Evolutionary conservation across 2,888 invertebrate species (phyloP), one percentile per base, ranked within the genome.

Genomic region (Galeruca laticollis): DNA sequence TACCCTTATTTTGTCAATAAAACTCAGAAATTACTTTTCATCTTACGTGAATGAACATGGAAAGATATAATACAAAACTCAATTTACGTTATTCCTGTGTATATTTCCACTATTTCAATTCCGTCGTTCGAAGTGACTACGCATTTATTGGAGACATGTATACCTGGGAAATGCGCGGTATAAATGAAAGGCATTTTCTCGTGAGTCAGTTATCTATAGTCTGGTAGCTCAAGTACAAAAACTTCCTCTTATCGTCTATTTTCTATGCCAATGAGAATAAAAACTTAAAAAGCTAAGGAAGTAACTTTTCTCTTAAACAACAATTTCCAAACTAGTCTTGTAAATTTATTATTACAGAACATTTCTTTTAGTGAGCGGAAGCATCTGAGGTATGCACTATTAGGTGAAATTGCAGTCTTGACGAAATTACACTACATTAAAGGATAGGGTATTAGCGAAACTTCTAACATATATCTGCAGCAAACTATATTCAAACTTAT

Each of bases 71-170:
- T 40, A 13, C 6, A 5, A 40, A n/a, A 40, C 40, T 40, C 40
- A 40, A 40, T 40, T 40, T 40, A 5, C 40, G 4, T 40, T n/a
- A 13, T n/a, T n/a, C n/a, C 13, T 47, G 18, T 47, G 10, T 15
- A 47, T 18, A 47, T 15, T 47, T 15, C 9, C 10, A 47, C 18
- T 47, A 47, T 15, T 15, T 18, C 15, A 15, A 15, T 47, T 9
- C 18, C 18, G n/a, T 47, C 18, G 8, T 47, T 18, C 18, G 47
- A 2, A 18, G 18, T 47, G 47, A 47, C 47, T 47, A 47, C 47
- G 47, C 18, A 47, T 47, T 47, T 47, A 47, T 47, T 40, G 40
- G n/a, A 40, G n/a, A 47, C 15, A 47, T 15, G 47, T 47, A 18
- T 47, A 47, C 47, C 15, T 15, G 47, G 47, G 15, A 47, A 47